Conservation (phyloP, 2,113 vertebrate genomes). For the Petrocephalus zakoni region DNA sequence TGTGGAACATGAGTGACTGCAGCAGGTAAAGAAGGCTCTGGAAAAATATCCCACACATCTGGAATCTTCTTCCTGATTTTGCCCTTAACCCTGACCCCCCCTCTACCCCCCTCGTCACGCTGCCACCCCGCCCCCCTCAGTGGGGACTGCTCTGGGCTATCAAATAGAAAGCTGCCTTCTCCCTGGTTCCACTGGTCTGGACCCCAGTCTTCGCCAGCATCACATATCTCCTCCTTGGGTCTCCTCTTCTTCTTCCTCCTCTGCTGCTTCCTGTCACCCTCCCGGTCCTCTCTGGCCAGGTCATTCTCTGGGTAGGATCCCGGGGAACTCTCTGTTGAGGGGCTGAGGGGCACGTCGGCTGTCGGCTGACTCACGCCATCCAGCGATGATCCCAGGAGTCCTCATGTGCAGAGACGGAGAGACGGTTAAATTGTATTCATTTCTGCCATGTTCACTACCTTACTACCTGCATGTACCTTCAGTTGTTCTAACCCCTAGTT, state of each 20-base stretch:
- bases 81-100: conserved; percentile 57
- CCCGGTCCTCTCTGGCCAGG: conserved; percentile 41
- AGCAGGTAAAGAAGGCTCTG: conserved; percentile 26
- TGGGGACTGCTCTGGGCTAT: conserved; percentile 21
- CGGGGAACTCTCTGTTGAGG: conserved; percentile 33
- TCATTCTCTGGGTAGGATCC: conserved; percentile 25
- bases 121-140: conserved; percentile 56
- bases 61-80: conserved; percentile 64
- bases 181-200: conserved; percentile 39
- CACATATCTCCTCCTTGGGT: conserved; percentile 50
- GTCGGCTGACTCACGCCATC: conserved; percentile 34
- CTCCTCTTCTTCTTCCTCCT: conserved; percentile 66
- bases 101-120: conserved; percentile 55
- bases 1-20: neutral
- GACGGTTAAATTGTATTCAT: conserved; percentile 50
- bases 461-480: neutral
- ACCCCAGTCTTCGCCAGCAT: conserved; percentile 46
- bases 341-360: conserved; percentile 47
- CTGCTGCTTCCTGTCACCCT: conserved; percentile 52
- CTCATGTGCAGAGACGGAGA: conserved; percentile 58
- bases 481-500: neutral
- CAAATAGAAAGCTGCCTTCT: conserved; percentile 19
- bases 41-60: conserved; percentile 60
- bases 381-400: conserved; percentile 33
- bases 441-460: neutral